phyloP scores from a whole-genome alignment of 2,113 vertebrate species.

The Oryzias melastigma region DNA sequence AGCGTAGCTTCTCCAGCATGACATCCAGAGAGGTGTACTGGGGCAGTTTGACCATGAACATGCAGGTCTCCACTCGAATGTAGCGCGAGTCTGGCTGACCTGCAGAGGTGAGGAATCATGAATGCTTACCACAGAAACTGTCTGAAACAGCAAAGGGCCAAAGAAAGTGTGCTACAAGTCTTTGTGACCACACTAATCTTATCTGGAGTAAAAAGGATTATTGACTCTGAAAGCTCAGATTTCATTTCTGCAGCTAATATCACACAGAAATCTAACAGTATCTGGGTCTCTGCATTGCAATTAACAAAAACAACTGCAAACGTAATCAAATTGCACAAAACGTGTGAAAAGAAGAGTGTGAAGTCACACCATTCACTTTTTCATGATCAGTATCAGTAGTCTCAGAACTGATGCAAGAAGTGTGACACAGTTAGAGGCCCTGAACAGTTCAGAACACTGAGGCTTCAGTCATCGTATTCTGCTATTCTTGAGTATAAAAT shows the following conservation, averaged over 20 bases:
- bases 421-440: not conserved
- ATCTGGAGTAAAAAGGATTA: conserved; percentile 1
- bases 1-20: conserved; percentile 96
- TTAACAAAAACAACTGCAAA: no score
- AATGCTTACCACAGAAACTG: conserved; percentile 1
- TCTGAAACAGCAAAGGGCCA: not conserved
- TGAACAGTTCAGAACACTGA: not conserved
- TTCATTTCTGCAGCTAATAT: no score
- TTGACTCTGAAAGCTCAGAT: no score
- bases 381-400: conserved; percentile 21
- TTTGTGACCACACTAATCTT: not conserved
- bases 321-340: no score
- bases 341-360: no score
- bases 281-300: no score
- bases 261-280: no score
- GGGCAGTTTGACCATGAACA: conserved; percentile 99
- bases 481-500: no score
- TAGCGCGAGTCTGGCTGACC: conserved; percentile 92
- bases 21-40: conserved; percentile 94
- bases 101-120: conserved; percentile 37
- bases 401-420: not conserved
- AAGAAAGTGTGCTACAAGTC: not conserved
- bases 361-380: not conserved
- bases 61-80: conserved; percentile 97
- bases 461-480: not conserved